Conservation (phyloP, 2,888 invertebrate species). For the Xylota sylvarum region DNA sequence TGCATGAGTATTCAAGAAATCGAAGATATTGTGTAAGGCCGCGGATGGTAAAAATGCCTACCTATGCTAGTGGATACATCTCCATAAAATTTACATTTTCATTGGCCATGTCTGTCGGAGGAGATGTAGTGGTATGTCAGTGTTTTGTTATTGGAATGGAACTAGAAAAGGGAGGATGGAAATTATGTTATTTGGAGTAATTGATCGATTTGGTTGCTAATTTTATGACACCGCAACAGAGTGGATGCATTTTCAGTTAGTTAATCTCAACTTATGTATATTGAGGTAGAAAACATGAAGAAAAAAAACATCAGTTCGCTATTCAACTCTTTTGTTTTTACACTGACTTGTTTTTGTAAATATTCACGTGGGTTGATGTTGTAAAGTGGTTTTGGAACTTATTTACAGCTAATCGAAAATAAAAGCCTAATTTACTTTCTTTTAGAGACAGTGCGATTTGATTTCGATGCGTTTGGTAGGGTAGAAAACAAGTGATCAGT, state of each 20-base stretch:
- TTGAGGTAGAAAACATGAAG: background rate
- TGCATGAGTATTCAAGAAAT: constrained; percentile 45
- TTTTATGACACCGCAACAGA: constrained; percentile 73
- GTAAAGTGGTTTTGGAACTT: constrained; percentile 16
- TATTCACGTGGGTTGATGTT: background rate
- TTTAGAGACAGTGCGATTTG: background rate
- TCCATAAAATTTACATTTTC: constrained; percentile 77
- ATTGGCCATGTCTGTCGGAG: constrained; percentile 57
- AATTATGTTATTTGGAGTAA: constrained; percentile 79
- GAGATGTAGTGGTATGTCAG: constrained; percentile 25
- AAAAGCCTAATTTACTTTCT: background rate
- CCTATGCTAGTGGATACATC: constrained; percentile 58
- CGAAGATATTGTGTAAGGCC: constrained; percentile 36
- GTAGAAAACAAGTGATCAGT: too few species aligned
- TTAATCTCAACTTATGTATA: background rate
- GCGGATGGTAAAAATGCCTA: constrained; percentile 1
- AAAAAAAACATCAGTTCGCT: constrained; percentile 29
- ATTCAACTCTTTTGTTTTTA: constrained; percentile 36
- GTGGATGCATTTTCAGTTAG: constrained; percentile 40
- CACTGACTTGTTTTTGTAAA: background rate
- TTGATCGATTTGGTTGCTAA: constrained; percentile 79
- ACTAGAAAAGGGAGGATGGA: constrained; percentile 56
- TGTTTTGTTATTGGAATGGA: constrained; percentile 29
- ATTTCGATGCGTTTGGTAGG: too few species aligned
- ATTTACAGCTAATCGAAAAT: background rate